A percentile compares a stretch with the other conserved stretches of the same genome.
Evolutionary conservation across 2,113 vertebrate species (phyloP).

Genomic region (Gnathonemus longibarbis): DNA sequence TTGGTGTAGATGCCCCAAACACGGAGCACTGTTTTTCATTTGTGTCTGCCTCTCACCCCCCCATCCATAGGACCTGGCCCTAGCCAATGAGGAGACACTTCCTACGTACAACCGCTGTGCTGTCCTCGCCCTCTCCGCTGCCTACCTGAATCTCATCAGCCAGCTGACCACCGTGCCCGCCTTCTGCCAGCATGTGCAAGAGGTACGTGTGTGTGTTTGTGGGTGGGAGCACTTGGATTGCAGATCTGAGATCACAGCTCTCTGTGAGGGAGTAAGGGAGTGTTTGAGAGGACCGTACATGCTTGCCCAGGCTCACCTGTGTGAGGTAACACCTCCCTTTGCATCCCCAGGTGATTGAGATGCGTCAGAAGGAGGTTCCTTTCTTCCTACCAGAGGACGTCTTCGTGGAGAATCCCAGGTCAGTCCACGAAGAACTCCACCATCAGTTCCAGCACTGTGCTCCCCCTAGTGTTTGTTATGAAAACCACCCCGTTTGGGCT

Average conservation of each 20-base stretch:
- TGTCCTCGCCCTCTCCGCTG: conserved; percentile 75
- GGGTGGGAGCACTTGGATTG: background rate
- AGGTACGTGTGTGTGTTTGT: conserved; percentile 55
- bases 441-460: background rate
- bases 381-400: conserved; percentile 81
- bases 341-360: conserved; percentile 76
- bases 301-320: background rate
- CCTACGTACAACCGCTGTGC: conserved; percentile 80
- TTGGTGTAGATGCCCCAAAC: background rate
- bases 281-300: conserved; percentile 69
- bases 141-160: conserved; percentile 94
- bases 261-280: conserved; percentile 91
- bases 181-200: conserved; percentile 91
- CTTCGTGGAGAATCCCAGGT: conserved; percentile 77
- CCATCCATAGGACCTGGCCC: conserved; percentile 72
- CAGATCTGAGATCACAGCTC: conserved; percentile 64
- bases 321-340: background rate
- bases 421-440: conserved; percentile 8
- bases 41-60: background rate
- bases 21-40: background rate
- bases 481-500: background rate
- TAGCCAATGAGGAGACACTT: conserved; percentile 76
- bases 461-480: background rate
- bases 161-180: conserved; percentile 87
- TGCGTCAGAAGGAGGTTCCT: conserved; percentile 75